A percentile compares a stretch with the other conserved stretches of the same genome.
Conservation (phyloP, 2,797 vertebrate genomes). For the Coregonus suidteri region DNA sequence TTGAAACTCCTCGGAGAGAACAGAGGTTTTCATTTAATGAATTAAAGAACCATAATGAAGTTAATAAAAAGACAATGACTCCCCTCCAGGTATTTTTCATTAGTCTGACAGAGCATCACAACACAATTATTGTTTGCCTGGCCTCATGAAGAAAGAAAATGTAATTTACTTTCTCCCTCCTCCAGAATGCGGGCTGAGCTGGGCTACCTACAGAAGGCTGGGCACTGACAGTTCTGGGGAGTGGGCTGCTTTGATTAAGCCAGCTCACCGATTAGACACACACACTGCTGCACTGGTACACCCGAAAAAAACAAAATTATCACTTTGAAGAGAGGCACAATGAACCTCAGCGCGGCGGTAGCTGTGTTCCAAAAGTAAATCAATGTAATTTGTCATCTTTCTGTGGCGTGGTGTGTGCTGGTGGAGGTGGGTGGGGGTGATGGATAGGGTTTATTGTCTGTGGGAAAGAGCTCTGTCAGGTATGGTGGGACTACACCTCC, state of each 20-base stretch:
- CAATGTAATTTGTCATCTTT: conserved; percentile 7
- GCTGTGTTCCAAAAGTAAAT: conserved; percentile 1
- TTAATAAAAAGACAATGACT: neutral
- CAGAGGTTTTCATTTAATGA: neutral
- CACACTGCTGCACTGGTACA: neutral
- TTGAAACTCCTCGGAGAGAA: neutral
- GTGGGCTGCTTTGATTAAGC: conserved; percentile 8
- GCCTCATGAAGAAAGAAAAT: neutral
- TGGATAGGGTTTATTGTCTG: conserved; percentile 7
- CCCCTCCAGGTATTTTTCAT: conserved; percentile 8
- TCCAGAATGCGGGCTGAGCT: conserved; percentile 6
- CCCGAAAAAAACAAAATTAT: neutral
- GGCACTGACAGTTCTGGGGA: neutral
- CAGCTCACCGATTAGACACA: conserved; percentile 7
- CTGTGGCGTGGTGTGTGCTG: neutral
- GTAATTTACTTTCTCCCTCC: neutral
- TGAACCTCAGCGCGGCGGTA: neutral
- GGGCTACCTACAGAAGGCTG: neutral
- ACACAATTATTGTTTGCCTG: conserved; percentile 1
- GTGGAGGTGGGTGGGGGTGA: neutral
- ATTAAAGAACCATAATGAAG: neutral
- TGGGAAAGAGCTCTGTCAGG: neutral
- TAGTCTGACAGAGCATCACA: neutral
- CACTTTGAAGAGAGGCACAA: conserved; percentile 8
- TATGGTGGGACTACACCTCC: neutral